A percentile compares a stretch with the other conserved stretches of the same genome.
phyloP scores from a whole-genome alignment of 2,888 invertebrate species.

The Amphipyra tragopoginis region DNA sequence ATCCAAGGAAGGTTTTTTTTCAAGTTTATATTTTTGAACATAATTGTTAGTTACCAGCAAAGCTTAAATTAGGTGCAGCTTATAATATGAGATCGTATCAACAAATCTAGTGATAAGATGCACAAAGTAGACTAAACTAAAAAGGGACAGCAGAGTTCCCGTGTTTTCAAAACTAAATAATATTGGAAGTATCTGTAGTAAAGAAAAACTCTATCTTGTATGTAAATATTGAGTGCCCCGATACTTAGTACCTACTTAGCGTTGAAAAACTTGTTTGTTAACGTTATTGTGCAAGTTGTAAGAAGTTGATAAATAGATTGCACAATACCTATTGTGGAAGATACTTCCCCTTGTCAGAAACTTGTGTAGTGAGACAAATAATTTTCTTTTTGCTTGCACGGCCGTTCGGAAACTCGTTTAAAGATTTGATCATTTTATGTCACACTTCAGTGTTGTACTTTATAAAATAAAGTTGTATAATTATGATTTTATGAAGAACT shows the following conservation, averaged over 20 bases:
- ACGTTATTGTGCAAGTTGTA: constrained; percentile 39
- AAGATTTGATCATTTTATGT: too few species aligned
- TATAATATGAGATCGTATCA: too few species aligned
- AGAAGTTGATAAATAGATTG: constrained; percentile 40
- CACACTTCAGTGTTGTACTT: background rate
- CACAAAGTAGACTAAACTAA: too few species aligned
- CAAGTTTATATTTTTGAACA: too few species aligned
- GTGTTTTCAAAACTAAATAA: background rate
- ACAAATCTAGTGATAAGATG: too few species aligned
- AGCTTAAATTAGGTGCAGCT: too few species aligned
- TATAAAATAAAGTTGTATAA: background rate
- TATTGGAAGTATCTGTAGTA: background rate
- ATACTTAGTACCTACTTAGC: constrained; percentile 34
- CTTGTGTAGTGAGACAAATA: constrained; percentile 24
- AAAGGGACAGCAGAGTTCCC: too few species aligned
- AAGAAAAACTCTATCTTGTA: background rate
- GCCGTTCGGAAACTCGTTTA: background rate
- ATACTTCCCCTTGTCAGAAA: constrained; percentile 32
- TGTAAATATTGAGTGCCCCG: constrained; percentile 9
- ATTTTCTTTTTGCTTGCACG: constrained; percentile 14
- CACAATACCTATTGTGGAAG: constrained; percentile 45
- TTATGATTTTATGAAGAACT: background rate
- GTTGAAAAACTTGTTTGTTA: constrained; percentile 34
- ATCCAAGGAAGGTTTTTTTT: too few species aligned
- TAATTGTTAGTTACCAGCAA: too few species aligned